Evolutionary conservation across 2,888 invertebrate species (phyloP).

Genomic region (Drosophila sordidapex): DNA sequence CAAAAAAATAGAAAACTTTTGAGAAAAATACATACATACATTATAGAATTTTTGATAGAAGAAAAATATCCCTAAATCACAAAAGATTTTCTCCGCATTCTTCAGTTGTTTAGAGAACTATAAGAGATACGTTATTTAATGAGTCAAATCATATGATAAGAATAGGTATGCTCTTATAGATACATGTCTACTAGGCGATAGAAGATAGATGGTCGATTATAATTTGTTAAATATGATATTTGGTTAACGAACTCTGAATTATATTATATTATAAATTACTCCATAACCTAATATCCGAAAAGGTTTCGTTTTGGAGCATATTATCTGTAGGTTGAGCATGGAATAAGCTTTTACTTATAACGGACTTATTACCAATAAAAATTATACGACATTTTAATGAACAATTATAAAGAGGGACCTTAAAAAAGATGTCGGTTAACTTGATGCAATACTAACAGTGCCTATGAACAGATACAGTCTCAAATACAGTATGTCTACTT

Average conservation of each 20-base stretch:
- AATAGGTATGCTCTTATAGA: no score
- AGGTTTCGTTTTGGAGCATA: neutral
- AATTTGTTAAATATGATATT: neutral
- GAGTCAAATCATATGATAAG: no score
- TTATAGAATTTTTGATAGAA: no score
- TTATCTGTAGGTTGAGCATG: neutral
- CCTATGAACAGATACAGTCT: neutral
- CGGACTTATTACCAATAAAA: neutral
- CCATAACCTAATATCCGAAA: neutral
- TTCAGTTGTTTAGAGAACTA: no score
- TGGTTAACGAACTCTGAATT: neutral
- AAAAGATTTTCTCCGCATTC: no score
- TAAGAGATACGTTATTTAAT: no score
- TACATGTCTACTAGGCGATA: no score
- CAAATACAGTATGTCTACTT: slow-evolving; percentile 6
- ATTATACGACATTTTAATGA: neutral
- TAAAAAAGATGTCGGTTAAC: neutral
- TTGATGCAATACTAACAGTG: neutral
- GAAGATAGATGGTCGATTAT: neutral
- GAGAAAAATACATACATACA: no score
- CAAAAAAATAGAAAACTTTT: no score
- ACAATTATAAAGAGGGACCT: neutral
- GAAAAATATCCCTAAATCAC: no score
- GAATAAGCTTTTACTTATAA: neutral
- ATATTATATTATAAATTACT: neutral